Conservation (phyloP, 2,888 invertebrate species). For the Tromatobia lineatoria region DNA sequence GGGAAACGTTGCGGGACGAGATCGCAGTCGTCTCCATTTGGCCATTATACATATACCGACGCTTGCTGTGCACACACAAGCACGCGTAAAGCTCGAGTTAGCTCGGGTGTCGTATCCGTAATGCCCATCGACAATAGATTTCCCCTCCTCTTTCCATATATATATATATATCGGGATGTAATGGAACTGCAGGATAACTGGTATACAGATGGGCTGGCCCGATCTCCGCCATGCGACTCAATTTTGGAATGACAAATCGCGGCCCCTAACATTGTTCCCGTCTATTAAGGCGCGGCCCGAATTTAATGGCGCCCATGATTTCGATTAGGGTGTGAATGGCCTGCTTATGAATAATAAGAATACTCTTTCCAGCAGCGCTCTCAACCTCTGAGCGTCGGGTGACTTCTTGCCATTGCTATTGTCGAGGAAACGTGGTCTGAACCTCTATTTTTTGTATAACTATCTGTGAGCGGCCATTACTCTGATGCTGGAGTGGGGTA, state of each 20-base stretch:
- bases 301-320: conserved; percentile 80
- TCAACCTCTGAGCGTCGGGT: background rate
- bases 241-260: conserved; percentile 81
- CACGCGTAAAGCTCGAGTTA: conserved; percentile 38
- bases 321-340: conserved; percentile 77
- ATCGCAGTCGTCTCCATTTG: conserved; percentile 45
- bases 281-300: conserved; percentile 80
- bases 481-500: background rate
- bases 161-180: conserved; percentile 49
- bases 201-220: conserved; percentile 55
- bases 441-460: conserved; percentile 7
- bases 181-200: conserved; percentile 48
- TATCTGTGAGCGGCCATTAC: conserved; percentile 30
- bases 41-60: conserved; percentile 16
- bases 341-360: conserved; percentile 75
- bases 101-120: conserved; percentile 47
- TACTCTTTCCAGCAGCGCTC: conserved; percentile 12
- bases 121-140: conserved; percentile 55
- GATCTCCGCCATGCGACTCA: conserved; percentile 77
- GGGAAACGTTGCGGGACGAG: conserved; percentile 63
- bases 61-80: conserved; percentile 23
- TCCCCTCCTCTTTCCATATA: conserved; percentile 32
- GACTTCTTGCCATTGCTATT: conserved; percentile 38
- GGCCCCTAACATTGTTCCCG: conserved; percentile 75
- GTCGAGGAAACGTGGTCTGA: conserved; percentile 29